Base-by-base conservation (phyloP, 2,113 vertebrate species). In the Gracilinanus agilis region DNA sequence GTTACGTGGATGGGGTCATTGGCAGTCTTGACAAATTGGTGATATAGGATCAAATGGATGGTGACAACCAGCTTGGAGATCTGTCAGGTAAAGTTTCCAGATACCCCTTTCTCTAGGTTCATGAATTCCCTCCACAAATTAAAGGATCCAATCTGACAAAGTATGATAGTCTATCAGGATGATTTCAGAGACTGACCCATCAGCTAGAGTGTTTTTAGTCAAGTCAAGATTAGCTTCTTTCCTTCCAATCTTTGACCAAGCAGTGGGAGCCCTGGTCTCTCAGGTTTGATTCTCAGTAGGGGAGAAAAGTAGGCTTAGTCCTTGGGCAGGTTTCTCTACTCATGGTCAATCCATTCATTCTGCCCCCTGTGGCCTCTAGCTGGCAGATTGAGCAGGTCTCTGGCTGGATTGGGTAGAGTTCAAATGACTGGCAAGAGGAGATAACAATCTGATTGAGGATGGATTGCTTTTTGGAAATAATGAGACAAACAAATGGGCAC, bases 221-320 rank as follows among this genome's bases (percentile, higher is more conserved):
- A 0, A 0, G 25, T 4, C 0, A 2, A 19, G 55, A 19, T 9
- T n/a, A 44, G n/a, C 44, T 58, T 90, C 24, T 0, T 10, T 44
- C 53, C 61, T 23, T 61, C 44, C 91, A 83, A 44, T 0, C 3
- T 44, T 44, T 21, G 49, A 0, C 7, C 0, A 27, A 12, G 12
- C 53, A 2, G 27, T 40, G 16, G 19, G n/a, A 19, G 2, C 67
- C 19, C n/a, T 40, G n/a, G 16, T 83, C n/a, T 83, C 67, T 83
- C 19, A 40, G 67, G 0, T 83, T 83, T 40, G 67, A 83, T 83
- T 83, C 67, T 83, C 67, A 83, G 34, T 83, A 75, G 34, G 61
- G 9, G 13, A 75, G 34, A n/a, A 75, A n/a, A 75, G 34, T 19
- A 75, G 61, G 13, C 61, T 75, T 75, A n/a, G 34, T 13, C n/a